Evolutionary conservation across 2,113 vertebrate genomes (phyloP).

Genomic region (Nipponia nippon): DNA sequence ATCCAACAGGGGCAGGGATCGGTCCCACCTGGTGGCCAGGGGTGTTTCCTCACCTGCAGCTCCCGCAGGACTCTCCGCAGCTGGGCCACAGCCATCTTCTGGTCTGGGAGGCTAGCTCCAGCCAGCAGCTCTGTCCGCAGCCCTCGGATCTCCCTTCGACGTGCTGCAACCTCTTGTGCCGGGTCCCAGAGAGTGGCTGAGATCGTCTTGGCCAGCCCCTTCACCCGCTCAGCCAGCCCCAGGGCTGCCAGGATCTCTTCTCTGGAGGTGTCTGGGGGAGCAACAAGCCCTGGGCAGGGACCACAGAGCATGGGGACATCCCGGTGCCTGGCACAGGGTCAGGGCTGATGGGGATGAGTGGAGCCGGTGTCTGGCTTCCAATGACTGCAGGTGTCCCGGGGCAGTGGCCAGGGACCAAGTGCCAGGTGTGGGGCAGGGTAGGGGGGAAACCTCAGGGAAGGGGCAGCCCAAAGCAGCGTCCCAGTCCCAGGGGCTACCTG

Average conservation of each 20-base stretch:
- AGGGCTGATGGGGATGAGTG: background rate
- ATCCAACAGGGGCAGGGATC: rapidly evolving
- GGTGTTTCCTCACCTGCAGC: constrained; percentile 70
- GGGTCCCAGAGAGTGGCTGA: constrained; percentile 71
- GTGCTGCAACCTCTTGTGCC: background rate
- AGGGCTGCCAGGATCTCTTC: constrained; percentile 56
- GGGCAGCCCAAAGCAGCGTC: background rate
- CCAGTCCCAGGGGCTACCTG: constrained; percentile 47
- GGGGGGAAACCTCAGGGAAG: background rate
- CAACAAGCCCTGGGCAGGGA: background rate
- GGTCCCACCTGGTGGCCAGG: background rate
- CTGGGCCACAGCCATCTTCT: constrained; percentile 7
- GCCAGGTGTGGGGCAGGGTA: background rate
- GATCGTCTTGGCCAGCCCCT: constrained; percentile 59
- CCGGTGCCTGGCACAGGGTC: background rate
- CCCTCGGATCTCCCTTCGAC: constrained; percentile 52
- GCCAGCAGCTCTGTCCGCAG: constrained; percentile 66
- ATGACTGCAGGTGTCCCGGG: rapidly evolving
- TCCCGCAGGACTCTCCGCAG: constrained; percentile 71
- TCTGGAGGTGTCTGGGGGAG: constrained; percentile 16
- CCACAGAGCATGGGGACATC: rapidly evolving
- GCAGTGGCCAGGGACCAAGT: background rate
- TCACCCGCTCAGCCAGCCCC: constrained; percentile 50
- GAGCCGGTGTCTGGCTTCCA: background rate
- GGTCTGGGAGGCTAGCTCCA: background rate